Evolutionary conservation across 2,797 vertebrate genomes (phyloP).

Genomic region (Lates japonicus): DNA sequence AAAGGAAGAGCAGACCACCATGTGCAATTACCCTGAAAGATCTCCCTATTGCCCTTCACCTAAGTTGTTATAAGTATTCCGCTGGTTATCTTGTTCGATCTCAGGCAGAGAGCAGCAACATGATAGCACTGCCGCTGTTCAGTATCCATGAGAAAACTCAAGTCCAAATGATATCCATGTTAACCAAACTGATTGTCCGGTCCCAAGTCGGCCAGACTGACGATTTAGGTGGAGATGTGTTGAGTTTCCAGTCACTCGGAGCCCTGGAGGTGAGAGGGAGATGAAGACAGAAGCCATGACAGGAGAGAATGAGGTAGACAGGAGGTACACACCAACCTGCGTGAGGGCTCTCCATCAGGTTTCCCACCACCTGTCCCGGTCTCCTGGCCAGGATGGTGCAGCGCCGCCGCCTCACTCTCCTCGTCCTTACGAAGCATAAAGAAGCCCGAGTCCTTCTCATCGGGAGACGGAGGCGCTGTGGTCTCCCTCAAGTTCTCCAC

Average conservation of each 20-base stretch:
- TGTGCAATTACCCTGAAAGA: slow-evolving; percentile 53
- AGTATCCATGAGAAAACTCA: no score
- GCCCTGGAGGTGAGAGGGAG: slow-evolving; percentile 83
- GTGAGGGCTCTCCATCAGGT: slow-evolving; percentile 93
- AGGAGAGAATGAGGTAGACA: background rate
- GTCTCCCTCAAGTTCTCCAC: slow-evolving; percentile 99
- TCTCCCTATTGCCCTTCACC: slow-evolving; percentile 11
- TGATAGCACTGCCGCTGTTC: slow-evolving; percentile 27
- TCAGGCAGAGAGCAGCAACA: slow-evolving; percentile 34
- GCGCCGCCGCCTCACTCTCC: slow-evolving; percentile 96
- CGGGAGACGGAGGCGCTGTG: slow-evolving; percentile 97
- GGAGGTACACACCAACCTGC: slow-evolving; percentile 86
- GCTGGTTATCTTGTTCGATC: slow-evolving; percentile 29
- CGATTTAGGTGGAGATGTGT: slow-evolving; percentile 92
- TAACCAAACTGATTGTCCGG: no score
- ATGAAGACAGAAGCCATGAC: background rate
- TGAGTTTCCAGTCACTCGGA: slow-evolving; percentile 93
- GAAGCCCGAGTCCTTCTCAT: slow-evolving; percentile 97
- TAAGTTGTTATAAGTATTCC: slow-evolving; percentile 35
- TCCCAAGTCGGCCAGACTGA: slow-evolving; percentile 94
- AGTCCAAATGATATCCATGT: no score
- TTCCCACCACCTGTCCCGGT: slow-evolving; percentile 94
- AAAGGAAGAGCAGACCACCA: slow-evolving; percentile 36
- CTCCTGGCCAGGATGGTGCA: slow-evolving; percentile 95
- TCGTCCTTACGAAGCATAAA: slow-evolving; percentile 98